Evolutionary conservation across 2,888 invertebrate genomes (phyloP).

Genomic region (Ceratothoa steindachneri): DNA sequence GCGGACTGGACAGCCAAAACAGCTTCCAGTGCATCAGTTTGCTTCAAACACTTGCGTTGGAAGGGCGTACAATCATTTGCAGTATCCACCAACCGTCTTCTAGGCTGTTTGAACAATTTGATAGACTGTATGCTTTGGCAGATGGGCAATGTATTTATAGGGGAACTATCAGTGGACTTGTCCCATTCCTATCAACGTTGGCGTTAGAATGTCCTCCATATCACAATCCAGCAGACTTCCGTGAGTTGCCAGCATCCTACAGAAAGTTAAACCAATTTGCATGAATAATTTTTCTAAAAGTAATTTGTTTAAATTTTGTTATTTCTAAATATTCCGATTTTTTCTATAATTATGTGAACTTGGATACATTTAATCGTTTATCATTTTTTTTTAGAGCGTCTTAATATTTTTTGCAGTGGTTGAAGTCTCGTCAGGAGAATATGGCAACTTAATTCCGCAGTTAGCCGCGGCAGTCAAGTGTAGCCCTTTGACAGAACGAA

Average conservation of each 20-base stretch:
- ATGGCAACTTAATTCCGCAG: slow-evolving; percentile 62
- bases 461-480: slow-evolving; percentile 63
- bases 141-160: slow-evolving; percentile 85
- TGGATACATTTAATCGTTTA: too few relatives aligned
- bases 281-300: neutral
- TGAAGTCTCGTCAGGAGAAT: slow-evolving; percentile 85
- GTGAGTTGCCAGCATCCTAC: slow-evolving; percentile 50
- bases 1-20: slow-evolving; percentile 90
- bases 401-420: slow-evolving; percentile 80
- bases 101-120: slow-evolving; percentile 78
- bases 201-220: slow-evolving; percentile 89
- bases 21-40: slow-evolving; percentile 90
- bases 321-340: neutral
- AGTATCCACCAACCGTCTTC: slow-evolving; percentile 91
- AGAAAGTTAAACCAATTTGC: too few relatives aligned
- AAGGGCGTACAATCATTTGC: slow-evolving; percentile 80
- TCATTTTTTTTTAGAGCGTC: too few relatives aligned
- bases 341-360: too few relatives aligned
- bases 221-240: slow-evolving; percentile 94
- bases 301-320: neutral
- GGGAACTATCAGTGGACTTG: slow-evolving; percentile 77
- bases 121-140: slow-evolving; percentile 77
- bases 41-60: slow-evolving; percentile 72
- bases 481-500: slow-evolving; percentile 59
- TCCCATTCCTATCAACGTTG: slow-evolving; percentile 76